Conservation (phyloP, 1,140 invertebrate species). For the Melipona quadrifasciata region DNA sequence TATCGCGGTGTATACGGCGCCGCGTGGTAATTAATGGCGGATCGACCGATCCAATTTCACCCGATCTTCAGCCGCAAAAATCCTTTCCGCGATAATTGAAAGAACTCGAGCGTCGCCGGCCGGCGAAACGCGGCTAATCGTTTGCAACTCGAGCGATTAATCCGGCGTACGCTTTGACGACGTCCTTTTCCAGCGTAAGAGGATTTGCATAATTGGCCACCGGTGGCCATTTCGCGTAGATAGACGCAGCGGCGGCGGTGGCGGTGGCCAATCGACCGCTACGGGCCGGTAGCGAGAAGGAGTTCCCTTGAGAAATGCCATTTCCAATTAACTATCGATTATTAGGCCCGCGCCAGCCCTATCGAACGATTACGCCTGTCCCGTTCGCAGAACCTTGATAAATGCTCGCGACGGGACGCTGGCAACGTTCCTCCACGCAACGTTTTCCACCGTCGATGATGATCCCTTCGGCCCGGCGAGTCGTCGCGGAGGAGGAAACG, state of each 20-base stretch:
- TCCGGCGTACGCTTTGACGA: not conserved
- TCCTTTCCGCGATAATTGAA: slow-evolving; percentile 25
- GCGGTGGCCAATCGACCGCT: not conserved
- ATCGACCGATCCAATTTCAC: slow-evolving; percentile 17
- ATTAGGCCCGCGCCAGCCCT: slow-evolving; percentile 33
- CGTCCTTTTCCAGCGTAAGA: slow-evolving; percentile 26
- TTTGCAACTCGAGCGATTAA: slow-evolving; percentile 44
- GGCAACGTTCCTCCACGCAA: not conserved
- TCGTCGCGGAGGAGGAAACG: no score
- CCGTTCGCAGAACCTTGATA: slow-evolving; percentile 34
- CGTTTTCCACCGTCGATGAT: not conserved
- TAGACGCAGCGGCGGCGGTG: not conserved
- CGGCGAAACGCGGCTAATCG: slow-evolving; percentile 26
- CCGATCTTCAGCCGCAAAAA: not conserved
- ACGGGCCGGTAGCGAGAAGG: not conserved
- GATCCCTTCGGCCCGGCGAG: not conserved
- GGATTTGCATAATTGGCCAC: slow-evolving; percentile 59
- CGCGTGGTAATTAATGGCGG: slow-evolving; percentile 21
- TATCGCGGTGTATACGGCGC: not conserved
- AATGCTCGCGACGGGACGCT: slow-evolving; percentile 39
- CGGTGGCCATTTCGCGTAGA: slow-evolving; percentile 45
- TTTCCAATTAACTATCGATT: slow-evolving; percentile 56
- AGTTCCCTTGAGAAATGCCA: slow-evolving; percentile 44
- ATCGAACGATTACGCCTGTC: slow-evolving; percentile 47
- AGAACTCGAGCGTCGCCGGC: not conserved